phyloP scores from a whole-genome alignment of 92 coral and sea anemone genomes.

The Pocillopora meandrina region DNA sequence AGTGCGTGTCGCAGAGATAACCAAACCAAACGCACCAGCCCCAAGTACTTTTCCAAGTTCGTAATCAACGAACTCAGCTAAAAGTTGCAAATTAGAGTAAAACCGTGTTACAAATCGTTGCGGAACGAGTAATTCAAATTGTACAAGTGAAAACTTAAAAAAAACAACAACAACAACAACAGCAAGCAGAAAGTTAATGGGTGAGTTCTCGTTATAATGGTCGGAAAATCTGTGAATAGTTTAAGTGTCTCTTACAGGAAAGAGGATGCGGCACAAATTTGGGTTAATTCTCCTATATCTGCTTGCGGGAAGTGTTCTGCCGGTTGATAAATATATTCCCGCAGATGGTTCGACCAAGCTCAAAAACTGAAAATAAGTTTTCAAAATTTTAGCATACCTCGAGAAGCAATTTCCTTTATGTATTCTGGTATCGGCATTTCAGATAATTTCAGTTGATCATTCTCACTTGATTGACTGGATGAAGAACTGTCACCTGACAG shows the following conservation, averaged over 20 bases:
- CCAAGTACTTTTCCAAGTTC: conserved; percentile 22
- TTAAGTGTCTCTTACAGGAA: too few relatives aligned
- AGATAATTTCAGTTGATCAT: conserved; percentile 8
- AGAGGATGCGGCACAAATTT: too few relatives aligned
- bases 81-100: background rate
- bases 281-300: too few relatives aligned
- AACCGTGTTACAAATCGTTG: background rate
- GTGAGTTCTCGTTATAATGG: too few relatives aligned
- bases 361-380: too few relatives aligned
- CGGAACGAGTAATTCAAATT: background rate
- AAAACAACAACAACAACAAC: background rate
- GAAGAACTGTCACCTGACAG: background rate
- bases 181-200: too few relatives aligned
- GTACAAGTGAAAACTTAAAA: background rate
- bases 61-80: conserved; percentile 10
- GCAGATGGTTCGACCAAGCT: background rate
- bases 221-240: too few relatives aligned
- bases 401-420: background rate
- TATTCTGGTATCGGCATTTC: background rate
- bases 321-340: too few relatives aligned
- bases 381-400: background rate
- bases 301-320: background rate
- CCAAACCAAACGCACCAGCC: conserved; percentile 24
- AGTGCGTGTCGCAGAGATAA: conserved; percentile 14
- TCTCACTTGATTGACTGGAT: background rate